phyloP scores from a whole-genome alignment of 1,140 invertebrate species.

The Sipha flava region DNA sequence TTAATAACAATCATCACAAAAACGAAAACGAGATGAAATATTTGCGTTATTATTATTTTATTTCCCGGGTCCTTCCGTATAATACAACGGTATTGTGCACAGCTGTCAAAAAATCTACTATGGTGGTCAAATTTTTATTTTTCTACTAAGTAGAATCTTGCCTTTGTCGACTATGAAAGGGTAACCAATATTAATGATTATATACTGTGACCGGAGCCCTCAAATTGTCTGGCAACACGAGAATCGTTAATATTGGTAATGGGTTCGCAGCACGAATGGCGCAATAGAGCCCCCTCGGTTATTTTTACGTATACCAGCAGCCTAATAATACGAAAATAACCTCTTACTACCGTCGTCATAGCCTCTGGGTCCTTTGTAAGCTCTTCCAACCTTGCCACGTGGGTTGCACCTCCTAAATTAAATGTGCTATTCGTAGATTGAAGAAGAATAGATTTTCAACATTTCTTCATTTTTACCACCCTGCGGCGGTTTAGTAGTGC shows the following conservation, averaged over 20 bases:
- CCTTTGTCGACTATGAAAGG: background rate
- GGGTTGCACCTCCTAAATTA: no score
- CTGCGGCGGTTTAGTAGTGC: no score
- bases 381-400: background rate
- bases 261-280: conserved; percentile 3
- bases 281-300: background rate
- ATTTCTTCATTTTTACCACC: background rate
- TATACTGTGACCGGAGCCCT: background rate
- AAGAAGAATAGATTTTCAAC: background rate
- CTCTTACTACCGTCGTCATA: background rate
- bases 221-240: conserved; percentile 30
- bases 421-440: background rate
- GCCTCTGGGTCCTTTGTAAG: background rate
- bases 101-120: background rate
- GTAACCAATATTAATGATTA: conserved; percentile 19
- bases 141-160: background rate
- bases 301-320: background rate
- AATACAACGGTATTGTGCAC: background rate
- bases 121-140: background rate
- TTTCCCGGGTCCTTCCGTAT: background rate
- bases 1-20: background rate
- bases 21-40: background rate
- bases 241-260: conserved; percentile 30
- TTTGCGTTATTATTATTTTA: background rate
- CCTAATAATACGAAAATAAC: background rate